phyloP scores from a whole-genome alignment of 2,113 vertebrate species.

The Cnemophilus loriae region DNA sequence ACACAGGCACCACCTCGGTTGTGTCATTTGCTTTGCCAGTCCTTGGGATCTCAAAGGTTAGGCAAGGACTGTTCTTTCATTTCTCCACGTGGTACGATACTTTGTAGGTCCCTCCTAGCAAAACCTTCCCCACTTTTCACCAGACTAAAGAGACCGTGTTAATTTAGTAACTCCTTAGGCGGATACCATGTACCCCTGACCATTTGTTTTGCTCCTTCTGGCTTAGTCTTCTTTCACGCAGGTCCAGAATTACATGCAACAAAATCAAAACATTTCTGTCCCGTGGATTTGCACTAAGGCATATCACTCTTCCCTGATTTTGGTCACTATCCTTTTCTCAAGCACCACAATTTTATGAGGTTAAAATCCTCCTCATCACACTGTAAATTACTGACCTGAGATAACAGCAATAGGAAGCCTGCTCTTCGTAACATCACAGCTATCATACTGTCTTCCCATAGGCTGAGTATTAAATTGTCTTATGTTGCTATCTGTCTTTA shows the following conservation, averaged over 20 bases:
- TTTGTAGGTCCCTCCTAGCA: not conserved
- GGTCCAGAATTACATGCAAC: not conserved
- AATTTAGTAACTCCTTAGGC: not conserved
- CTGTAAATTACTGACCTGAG: not conserved
- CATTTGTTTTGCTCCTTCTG: not conserved
- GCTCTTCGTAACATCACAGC: not conserved
- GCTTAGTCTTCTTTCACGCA: not conserved
- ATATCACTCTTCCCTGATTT: not conserved
- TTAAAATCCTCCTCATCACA: not conserved
- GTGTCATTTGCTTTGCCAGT: not conserved
- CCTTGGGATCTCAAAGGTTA: not conserved
- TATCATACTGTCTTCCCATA: not conserved
- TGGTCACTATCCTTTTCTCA: not conserved
- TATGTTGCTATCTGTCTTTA: not conserved
- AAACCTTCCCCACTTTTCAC: not conserved
- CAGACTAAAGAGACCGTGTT: not conserved
- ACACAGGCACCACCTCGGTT: fast-evolving
- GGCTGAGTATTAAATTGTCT: not conserved
- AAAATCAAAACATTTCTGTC: not conserved
- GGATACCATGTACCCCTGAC: not conserved
- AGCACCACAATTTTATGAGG: not conserved
- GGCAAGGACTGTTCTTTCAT: not conserved
- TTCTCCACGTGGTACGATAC: not conserved
- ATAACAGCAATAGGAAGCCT: not conserved
- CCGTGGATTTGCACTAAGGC: not conserved